A percentile compares a stretch with the other conserved stretches of the same genome.
Conservation (phyloP, 1,140 invertebrate genomes). For the Tenebrio molitor region DNA sequence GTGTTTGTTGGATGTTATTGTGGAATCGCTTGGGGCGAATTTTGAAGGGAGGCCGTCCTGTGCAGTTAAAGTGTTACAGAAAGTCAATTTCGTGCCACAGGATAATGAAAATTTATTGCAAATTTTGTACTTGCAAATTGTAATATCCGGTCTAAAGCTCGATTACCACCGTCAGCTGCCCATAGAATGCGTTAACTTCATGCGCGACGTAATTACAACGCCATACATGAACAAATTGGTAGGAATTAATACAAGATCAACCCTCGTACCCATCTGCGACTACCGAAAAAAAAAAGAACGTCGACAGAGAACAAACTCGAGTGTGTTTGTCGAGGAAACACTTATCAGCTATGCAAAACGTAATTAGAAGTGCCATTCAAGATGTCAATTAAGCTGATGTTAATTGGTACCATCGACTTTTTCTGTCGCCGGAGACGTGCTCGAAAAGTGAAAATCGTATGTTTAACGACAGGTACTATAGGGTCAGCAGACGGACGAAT, state of each 20-base stretch:
- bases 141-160: conserved; percentile 20
- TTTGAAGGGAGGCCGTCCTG: background rate
- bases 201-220: background rate
- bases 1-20: no score
- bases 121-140: conserved; percentile 41
- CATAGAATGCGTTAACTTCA: conserved; percentile 5
- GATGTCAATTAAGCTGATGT: conserved; percentile 44
- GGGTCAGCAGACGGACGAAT: background rate
- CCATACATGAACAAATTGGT: background rate
- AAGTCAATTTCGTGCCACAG: conserved; percentile 12
- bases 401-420: conserved; percentile 40
- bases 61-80: conserved; percentile 12
- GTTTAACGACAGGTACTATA: background rate
- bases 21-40: no score
- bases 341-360: conserved; percentile 39
- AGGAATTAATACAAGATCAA: background rate
- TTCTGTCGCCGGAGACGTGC: background rate
- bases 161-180: conserved; percentile 1
- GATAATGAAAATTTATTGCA: conserved; percentile 37
- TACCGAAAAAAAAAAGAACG: conserved; percentile 1
- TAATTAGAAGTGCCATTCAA: conserved; percentile 43
- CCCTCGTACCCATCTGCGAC: background rate
- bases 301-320: background rate
- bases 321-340: conserved; percentile 35
- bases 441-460: conserved; percentile 23